A percentile compares a stretch with the other conserved stretches of the same genome.
These are phyloP conservation scores for Noctua fimbriata DNA, from an alignment of 2,888 invertebrate species.

Conservation along the genomic window DNA sequence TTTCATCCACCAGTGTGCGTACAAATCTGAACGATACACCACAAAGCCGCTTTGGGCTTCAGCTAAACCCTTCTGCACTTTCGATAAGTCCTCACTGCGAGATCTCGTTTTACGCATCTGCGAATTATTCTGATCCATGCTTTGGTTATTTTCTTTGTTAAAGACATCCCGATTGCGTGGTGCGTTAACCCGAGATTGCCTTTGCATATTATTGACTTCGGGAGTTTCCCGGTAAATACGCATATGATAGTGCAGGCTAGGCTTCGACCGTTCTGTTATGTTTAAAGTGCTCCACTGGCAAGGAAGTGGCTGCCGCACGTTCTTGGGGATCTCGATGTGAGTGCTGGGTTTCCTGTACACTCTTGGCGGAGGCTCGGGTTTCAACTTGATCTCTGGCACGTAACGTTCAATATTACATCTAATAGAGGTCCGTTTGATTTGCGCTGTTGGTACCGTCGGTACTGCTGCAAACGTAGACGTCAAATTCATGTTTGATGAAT, in stretches of 20 bases:
- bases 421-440: slow-evolving; percentile 89
- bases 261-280: slow-evolving; percentile 86
- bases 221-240: slow-evolving; percentile 86
- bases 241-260: slow-evolving; percentile 89
- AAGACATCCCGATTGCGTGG: slow-evolving; percentile 82
- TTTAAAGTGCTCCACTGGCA: slow-evolving; percentile 89
- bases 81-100: slow-evolving; percentile 87
- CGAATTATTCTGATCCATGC: slow-evolving; percentile 66
- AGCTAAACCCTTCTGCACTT: slow-evolving; percentile 84
- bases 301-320: slow-evolving; percentile 84
- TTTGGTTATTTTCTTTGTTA: slow-evolving; percentile 75
- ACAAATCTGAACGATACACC: slow-evolving; percentile 95
- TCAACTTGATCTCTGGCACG: slow-evolving; percentile 84
- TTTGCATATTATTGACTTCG: slow-evolving; percentile 70
- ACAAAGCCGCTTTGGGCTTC: slow-evolving; percentile 86
- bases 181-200: slow-evolving; percentile 79
- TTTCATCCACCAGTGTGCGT: slow-evolving; percentile 98
- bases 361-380: slow-evolving; percentile 87
- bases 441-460: slow-evolving; percentile 85
- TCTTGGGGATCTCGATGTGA: slow-evolving; percentile 86
- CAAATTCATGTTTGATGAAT: slow-evolving; percentile 88
- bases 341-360: slow-evolving; percentile 87
- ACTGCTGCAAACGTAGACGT: slow-evolving; percentile 87
- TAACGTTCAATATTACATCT: slow-evolving; percentile 85
- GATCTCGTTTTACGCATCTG: slow-evolving; percentile 83